phyloP scores from a whole-genome alignment of 1,140 invertebrate species.

The Mercenaria mercenaria region DNA sequence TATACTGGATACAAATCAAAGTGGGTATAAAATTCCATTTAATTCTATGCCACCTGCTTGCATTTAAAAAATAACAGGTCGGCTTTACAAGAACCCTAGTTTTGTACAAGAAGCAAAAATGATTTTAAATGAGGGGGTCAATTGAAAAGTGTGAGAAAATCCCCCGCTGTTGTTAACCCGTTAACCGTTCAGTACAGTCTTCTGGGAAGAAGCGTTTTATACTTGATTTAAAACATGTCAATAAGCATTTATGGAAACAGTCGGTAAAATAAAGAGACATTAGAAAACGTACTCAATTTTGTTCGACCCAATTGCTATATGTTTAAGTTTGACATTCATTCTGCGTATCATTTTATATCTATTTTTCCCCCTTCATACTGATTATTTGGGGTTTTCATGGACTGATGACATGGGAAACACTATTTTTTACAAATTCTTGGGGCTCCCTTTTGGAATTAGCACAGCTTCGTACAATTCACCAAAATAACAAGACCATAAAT shows the following conservation, averaged over 20 bases:
- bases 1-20: slow-evolving; percentile 14
- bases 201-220: slow-evolving; percentile 36
- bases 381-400: slow-evolving; percentile 30
- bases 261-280: slow-evolving; percentile 36
- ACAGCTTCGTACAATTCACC: slow-evolving; percentile 53
- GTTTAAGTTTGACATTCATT: slow-evolving; percentile 55
- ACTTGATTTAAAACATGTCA: slow-evolving; percentile 50
- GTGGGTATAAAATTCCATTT: slow-evolving; percentile 56
- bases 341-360: slow-evolving; percentile 48
- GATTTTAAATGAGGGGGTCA: slow-evolving; percentile 31
- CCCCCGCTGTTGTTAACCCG: slow-evolving; percentile 13
- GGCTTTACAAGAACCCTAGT: background rate
- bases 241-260: slow-evolving; percentile 40
- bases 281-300: slow-evolving; percentile 2
- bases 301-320: background rate
- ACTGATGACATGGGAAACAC: background rate
- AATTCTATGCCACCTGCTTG: background rate
- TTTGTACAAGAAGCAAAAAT: slow-evolving; percentile 33
- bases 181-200: slow-evolving; percentile 13
- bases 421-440: slow-evolving; percentile 44
- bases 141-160: background rate
- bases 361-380: background rate
- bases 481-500: slow-evolving; percentile 44
- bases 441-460: slow-evolving; percentile 53
- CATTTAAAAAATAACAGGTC: slow-evolving; percentile 31